Evolutionary conservation across 2,797 vertebrate genomes (phyloP), one percentile per base, ranked within the genome.

Genomic region (Oceanodroma leucorhoa): DNA sequence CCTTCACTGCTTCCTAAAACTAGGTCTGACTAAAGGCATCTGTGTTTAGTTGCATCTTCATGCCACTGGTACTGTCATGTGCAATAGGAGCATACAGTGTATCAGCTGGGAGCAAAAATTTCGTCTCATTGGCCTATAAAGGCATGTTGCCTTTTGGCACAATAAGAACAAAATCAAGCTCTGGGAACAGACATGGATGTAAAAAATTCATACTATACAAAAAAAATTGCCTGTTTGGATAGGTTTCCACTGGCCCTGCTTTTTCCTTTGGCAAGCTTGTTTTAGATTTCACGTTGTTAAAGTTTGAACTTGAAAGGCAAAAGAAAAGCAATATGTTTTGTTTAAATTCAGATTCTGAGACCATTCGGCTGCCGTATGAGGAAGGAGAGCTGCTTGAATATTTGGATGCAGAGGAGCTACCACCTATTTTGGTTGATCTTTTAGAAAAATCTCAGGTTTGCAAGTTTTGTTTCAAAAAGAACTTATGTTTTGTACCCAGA

Each of bases 361-460:
- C 99, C 66, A 99, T 99, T 96, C 99, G 99, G 78, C 97, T 99
- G 98, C 99, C 99, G 90, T 99, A 99, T 75, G 99, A 99, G 97
- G 99, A 99, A 96, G 98, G 98, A 71, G 99, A 99, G 92, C 97
- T 99, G 93, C 98, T 99, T 97, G 99, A 99, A 97, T 99, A 99
- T 96, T 98, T 99, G 94, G 99, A 99, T 98, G 98, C 99, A 34
- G 99, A 99, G 96, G 99, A 99, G 92, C 96, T 99, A 71, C 99
- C 99, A 54, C 99, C 99, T 70, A 99, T 99, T 98, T 98, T 99
- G 95, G 99, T 99, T 96, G 99, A 99, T 98, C 98, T 99, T 90
- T 97, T 99, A 95, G 99, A 99, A 98, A 99, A 99, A 98, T 99
- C 99, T 95, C 99, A 99, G 99, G 99, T 99, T 76, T 91, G 95